Conservation (phyloP, 2,888 invertebrate genomes). For the Lamproptera curius region DNA sequence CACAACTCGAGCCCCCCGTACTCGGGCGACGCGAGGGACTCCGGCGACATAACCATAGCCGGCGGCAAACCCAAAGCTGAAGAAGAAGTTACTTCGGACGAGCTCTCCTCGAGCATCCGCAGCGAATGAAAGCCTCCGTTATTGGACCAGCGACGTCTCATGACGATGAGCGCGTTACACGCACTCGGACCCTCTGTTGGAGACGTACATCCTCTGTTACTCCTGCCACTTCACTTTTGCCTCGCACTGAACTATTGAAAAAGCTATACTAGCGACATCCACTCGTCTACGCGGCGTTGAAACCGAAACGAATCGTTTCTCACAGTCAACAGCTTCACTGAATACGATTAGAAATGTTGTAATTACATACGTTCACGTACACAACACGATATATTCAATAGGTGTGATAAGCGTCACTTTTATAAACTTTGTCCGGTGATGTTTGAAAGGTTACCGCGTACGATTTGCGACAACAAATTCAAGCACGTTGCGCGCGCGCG, state of each 20-base stretch:
- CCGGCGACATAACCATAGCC: constrained; percentile 87
- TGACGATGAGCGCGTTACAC: constrained; percentile 74
- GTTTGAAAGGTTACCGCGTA: constrained; percentile 50
- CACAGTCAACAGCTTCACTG: constrained; percentile 49
- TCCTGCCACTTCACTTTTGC: constrained; percentile 72
- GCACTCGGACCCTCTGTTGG: constrained; percentile 55
- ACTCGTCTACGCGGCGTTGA: constrained; percentile 55
- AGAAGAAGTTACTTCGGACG: constrained; percentile 87
- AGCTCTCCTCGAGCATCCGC: constrained; percentile 84
- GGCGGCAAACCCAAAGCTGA: constrained; percentile 84
- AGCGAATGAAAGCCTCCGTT: constrained; percentile 82
- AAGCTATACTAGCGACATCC: constrained; percentile 56
- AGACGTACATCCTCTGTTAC: constrained; percentile 69
- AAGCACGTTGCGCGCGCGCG: constrained; percentile 69
- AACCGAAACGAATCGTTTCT: constrained; percentile 57
- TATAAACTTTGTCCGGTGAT: constrained; percentile 49
- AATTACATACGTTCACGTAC: constrained; percentile 43
- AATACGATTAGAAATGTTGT: constrained; percentile 37
- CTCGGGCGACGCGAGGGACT: constrained; percentile 86
- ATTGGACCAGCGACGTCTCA: constrained; percentile 89
- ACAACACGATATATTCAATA: constrained; percentile 64
- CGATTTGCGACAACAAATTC: constrained; percentile 44
- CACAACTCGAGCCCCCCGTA: constrained; percentile 90
- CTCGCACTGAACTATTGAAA: constrained; percentile 69
- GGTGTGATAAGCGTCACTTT: constrained; percentile 47